Conservation (phyloP, 37 sponge, comb jelly and placozoan genomes). For the Beroe ovata region DNA sequence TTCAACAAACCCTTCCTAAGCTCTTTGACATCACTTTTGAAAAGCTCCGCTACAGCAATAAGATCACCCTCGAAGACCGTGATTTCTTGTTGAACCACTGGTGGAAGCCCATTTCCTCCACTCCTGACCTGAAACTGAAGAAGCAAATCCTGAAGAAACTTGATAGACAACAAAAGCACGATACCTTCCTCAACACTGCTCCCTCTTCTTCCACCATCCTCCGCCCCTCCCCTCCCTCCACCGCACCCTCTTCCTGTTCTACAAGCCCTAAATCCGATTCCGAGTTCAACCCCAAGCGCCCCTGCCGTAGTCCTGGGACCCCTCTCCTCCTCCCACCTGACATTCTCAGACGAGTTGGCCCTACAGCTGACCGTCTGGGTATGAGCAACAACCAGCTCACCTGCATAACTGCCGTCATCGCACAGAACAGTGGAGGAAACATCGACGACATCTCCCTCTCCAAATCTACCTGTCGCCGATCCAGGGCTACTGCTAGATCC, state of each 20-base stretch:
- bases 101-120: background rate
- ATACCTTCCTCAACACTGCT: background rate
- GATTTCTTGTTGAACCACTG: constrained; percentile 21
- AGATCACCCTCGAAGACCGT: background rate
- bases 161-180: background rate
- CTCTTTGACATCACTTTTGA: constrained; percentile 20
- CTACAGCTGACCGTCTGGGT: background rate
- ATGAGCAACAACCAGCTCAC: background rate
- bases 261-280: background rate
- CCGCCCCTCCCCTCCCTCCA: background rate
- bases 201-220: background rate
- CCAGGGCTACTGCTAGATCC: background rate
- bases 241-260: background rate
- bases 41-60: background rate
- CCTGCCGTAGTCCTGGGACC: background rate
- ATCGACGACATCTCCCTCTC: constrained; percentile 20
- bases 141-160: background rate
- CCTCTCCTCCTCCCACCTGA: background rate
- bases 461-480: background rate
- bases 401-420: background rate
- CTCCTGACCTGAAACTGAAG: constrained; percentile 2
- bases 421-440: background rate
- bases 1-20: background rate
- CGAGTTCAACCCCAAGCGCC: background rate
- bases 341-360: background rate